These are phyloP conservation scores for Epizoanthus ramosus DNA, from an alignment of 92 coral and sea anemone species.

Conservation along the genomic window DNA sequence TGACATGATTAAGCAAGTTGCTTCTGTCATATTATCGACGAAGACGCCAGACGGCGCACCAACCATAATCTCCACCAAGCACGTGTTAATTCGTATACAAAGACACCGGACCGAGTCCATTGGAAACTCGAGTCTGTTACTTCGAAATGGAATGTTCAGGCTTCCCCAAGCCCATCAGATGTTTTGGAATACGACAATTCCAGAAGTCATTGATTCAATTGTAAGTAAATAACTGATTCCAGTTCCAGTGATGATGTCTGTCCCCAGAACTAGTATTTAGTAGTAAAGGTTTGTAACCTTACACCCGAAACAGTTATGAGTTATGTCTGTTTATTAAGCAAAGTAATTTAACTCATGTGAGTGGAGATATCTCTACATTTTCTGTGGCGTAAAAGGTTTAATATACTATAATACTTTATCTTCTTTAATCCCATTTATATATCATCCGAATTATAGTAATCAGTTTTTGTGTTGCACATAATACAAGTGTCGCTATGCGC, in stretches of 20 bases:
- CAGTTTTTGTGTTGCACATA: no score
- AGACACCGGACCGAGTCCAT: constrained; percentile 32
- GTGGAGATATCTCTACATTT: no score
- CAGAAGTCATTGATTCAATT: constrained; percentile 25
- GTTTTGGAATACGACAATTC: constrained; percentile 12
- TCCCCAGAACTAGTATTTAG: no score
- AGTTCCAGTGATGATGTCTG: neutral
- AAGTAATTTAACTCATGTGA: no score
- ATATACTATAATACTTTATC: no score
- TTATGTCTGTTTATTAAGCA: no score
- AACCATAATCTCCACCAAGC: constrained; percentile 21
- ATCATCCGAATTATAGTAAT: no score
- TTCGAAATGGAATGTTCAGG: constrained; percentile 29
- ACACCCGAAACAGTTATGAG: no score
- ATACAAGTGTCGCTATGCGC: no score
- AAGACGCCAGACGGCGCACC: constrained; percentile 15
- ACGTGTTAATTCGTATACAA: constrained; percentile 32
- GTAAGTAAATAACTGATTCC: constrained; percentile 5
- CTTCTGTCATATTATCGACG: constrained; percentile 32
- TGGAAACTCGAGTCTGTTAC: constrained; percentile 32
- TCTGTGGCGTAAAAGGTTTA: no score
- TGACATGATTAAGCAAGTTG: constrained; percentile 26
- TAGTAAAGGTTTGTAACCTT: no score
- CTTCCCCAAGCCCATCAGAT: constrained; percentile 26
- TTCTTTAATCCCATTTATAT: no score